A percentile compares a stretch with the other conserved stretches of the same genome.
These are phyloP conservation scores for Irena cyanogastra DNA, from an alignment of 2,113 vertebrate genomes.

Conservation along the genomic window DNA sequence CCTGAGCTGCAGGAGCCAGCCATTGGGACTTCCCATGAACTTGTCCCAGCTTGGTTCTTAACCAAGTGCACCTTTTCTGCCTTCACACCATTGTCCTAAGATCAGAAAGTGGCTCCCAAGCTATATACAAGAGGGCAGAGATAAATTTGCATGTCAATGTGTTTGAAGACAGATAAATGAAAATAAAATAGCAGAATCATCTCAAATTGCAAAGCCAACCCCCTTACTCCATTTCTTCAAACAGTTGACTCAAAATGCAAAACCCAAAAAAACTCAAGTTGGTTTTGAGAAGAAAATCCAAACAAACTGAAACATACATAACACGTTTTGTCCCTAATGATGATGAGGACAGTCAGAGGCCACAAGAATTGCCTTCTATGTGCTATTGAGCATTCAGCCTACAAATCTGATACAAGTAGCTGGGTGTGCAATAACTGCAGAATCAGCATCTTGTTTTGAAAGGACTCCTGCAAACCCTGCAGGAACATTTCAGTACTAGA, in stretches of 20 bases:
- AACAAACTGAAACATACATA: neutral
- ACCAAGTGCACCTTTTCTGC: neutral
- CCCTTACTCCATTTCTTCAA: neutral
- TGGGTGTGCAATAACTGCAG: slow-evolving; percentile 51
- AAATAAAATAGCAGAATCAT: neutral
- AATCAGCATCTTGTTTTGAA: slow-evolving; percentile 67
- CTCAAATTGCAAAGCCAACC: neutral
- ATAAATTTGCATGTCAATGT: neutral
- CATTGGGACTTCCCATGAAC: neutral
- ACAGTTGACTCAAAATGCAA: neutral
- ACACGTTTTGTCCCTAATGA: neutral
- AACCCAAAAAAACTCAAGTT: neutral
- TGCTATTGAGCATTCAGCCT: neutral
- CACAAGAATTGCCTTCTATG: neutral
- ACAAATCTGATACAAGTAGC: slow-evolving; percentile 18
- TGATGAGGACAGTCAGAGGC: neutral
- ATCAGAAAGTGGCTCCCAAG: neutral
- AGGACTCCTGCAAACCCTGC: slow-evolving; percentile 51
- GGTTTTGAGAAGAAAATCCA: slow-evolving; percentile 1
- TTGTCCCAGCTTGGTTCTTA: neutral
- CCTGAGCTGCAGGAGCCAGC: neutral
- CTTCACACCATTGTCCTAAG: neutral
- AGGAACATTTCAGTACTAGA: slow-evolving; percentile 60
- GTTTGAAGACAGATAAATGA: neutral
- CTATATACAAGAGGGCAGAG: neutral